Base-by-base conservation (phyloP, 2,888 invertebrate species). In the Hyalella azteca region DNA sequence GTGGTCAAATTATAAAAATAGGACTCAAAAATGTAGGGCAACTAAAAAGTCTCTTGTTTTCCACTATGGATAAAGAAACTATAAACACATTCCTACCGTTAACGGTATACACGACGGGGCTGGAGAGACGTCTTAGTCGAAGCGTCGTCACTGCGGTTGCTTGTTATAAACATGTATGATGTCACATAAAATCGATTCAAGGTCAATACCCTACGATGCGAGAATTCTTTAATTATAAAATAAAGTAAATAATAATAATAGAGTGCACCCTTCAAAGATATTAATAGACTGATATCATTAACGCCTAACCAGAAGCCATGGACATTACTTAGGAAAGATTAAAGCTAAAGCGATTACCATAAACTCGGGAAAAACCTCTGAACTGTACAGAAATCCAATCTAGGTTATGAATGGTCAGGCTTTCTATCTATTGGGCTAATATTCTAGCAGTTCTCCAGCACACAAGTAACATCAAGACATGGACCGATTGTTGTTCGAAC, bases 311-410 rank as follows among this genome's bases (percentile, higher is more conserved):
- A 29, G 26, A 36, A 66, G 66, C 66, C 66, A 36, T 36, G 66
- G 66, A 66, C 66, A 66, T 66, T 66, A 9, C 66, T 66, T 66
- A 66, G 29, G 15, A 36, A 66, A 66, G 32, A 66, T 66, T 66
- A 66, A 66, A 36, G 66, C 66, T 66, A 66, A 66, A 66, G 66
- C 66, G 36, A 66, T 36, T 66, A 29, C 66, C 66, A 36, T 66
- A 66, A 36, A 66, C 29, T 66, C 36, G 66, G 29, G 36, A 66
- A 66, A 66, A 66, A 66, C 66, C 66, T 66, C 66, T 66, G 66
- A 66, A 66, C 66, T 66, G 66, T 66, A 66, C 66, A 66, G 66
- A 66, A 66, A 66, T 66, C 19, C 66, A 15, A 32, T 36, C 66
- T 66, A 66, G 19, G 66, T 36, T 66, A 66, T 3, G 36, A 66